Conservation (phyloP, 35 echinoderm and acorn worm genomes). For the Eucidaris tribuloides region DNA sequence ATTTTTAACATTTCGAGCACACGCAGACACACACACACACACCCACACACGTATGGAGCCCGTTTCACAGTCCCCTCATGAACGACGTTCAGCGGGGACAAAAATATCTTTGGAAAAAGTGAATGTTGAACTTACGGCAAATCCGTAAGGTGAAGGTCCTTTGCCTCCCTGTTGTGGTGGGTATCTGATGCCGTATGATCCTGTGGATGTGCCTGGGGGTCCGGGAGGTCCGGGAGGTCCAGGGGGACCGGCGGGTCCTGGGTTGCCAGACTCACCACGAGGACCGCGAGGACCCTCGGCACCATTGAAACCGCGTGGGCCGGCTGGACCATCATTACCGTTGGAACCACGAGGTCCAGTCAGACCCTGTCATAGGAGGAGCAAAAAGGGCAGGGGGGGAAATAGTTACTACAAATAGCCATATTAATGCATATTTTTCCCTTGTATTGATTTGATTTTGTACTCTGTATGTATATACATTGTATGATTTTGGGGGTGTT, state of each 20-base stretch:
- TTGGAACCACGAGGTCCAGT: constrained; percentile 67
- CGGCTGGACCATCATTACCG: constrained; percentile 80
- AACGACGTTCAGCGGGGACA: no score
- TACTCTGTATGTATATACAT: background rate
- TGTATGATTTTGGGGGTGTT: background rate
- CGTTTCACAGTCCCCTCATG: no score
- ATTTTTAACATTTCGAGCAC: no score
- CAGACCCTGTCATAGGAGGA: constrained; percentile 39
- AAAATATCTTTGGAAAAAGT: no score
- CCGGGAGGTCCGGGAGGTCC: constrained; percentile 93
- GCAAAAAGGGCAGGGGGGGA: background rate
- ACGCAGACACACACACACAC: no score
- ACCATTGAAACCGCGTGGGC: constrained; percentile 86
- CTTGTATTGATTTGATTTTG: background rate
- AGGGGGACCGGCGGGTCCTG: constrained; percentile 76
- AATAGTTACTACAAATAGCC: background rate
- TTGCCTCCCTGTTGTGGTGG: constrained; percentile 9
- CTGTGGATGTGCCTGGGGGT: background rate
- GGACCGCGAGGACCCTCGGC: constrained; percentile 90
- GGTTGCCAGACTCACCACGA: constrained; percentile 68
- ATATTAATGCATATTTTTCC: background rate
- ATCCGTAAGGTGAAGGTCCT: constrained; percentile 7
- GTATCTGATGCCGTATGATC: constrained; percentile 13
- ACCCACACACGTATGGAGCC: no score
- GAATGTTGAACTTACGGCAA: background rate